Evolutionary conservation across 2,113 vertebrate genomes (phyloP), one percentile per base, ranked within the genome.

Genomic region (Strigops habroptila): DNA sequence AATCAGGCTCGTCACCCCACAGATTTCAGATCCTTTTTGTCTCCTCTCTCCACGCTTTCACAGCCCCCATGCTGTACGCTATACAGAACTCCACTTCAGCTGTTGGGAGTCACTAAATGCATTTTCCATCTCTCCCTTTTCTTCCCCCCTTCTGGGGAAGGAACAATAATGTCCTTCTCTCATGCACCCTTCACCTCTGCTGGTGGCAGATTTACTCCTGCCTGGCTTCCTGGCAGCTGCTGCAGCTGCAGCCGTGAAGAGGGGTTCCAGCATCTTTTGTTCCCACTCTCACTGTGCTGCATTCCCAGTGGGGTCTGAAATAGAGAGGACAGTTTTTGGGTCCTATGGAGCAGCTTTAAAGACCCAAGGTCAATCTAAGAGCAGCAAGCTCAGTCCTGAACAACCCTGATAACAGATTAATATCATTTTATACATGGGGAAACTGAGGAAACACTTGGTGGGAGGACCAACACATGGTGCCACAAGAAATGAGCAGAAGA

Each of bases 221-320:
- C 65, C n/a, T 43, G 78, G 75, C 88, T 83, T 95, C 88, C 93
- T 95, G 85, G 88, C 90, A 92, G 94, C 93, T 95, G 96, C 86
- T 75, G 91, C 89, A 95, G 91, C 94, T 95, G 91, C 91, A 88
- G 55, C 67, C 10, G 31, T 65, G 59, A 86, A 31, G 9, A 1
- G 60, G 59, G 35, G 3, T 23, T 37, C 44, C 1, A 1, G 31
- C 24, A 1, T 44, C 62, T 63, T 53, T 73, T 1, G 3, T 39
- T 71, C 51, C 74, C 1, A 0, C 31, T 84, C 52, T 18, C 44
- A 1, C 39, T 43, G 23, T 69, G n/a, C 67, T 63, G 63, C 17
- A 6, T 63, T 65, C 17, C 63, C 48, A 28, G 52, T 30, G 46
- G 55, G 35, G 10, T 35, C 46, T 83, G 49, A 59, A 77, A 77